Evolutionary conservation across 1,140 invertebrate species (phyloP), one percentile per base, ranked within the genome.

Genomic region (Achatina immaculata): DNA sequence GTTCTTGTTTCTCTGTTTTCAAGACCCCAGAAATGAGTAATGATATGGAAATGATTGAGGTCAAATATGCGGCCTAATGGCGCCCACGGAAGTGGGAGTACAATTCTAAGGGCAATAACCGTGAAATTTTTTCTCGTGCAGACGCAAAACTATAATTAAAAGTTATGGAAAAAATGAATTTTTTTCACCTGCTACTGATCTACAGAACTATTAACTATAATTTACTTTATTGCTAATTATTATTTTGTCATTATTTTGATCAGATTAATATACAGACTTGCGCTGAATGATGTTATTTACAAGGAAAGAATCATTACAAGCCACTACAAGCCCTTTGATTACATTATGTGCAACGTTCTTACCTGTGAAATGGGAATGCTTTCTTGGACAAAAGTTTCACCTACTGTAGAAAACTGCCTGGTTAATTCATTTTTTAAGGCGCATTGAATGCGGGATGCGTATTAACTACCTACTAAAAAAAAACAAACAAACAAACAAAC

Each of bases 391-490:
- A 86, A 84, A 36, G 81, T 80, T 72, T 88, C 86, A 78, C 87
- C 87, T 55, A 87, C 84, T 62, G 78, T 84, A 48, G 87, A 83
- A 82, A 88, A 85, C 68, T 88, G 86, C 58, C 87, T 85, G n/a
- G 82, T 43, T 65, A 86, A 86, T 82, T 88, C 84, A 82, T 86
- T 87, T 83, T 83, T 86, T 36, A 88, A 83, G 76, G 87, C 87
- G 82, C 84, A 85, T 80, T 85, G 85, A 65, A 88, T 78, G 19
- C 87, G 82, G 82, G 87, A 86, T 80, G 86, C 85, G 81, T 88
- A 88, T 82, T 85, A 86, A 82, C 82, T 83, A 66, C 83, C 83
- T 83, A 86, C 86, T 82, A n/a, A n/a, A n/a, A n/a, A n/a, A 83
- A 83, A 81, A 85, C 83, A 84, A 84, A 82, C 83, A 84, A 81